These are phyloP conservation scores for Cylloceria caligata DNA, from an alignment of 2,888 invertebrate genomes.

Conservation along the genomic window DNA sequence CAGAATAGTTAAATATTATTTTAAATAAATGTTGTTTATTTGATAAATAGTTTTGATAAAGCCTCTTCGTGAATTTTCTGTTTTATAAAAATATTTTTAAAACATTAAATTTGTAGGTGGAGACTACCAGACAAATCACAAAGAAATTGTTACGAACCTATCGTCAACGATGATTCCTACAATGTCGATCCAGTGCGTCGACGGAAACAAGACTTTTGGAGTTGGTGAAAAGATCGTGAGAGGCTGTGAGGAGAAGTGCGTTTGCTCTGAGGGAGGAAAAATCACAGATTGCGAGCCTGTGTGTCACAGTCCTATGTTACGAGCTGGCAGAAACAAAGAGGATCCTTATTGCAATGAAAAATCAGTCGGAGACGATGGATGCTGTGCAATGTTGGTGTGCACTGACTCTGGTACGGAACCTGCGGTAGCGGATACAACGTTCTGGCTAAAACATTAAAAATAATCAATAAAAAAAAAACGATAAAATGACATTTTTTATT, in stretches of 20 bases:
- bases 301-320: slow-evolving; percentile 90
- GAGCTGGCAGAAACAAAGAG: slow-evolving; percentile 88
- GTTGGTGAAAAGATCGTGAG: slow-evolving; percentile 90
- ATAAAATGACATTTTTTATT: background rate
- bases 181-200: slow-evolving; percentile 70
- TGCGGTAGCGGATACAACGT: no score
- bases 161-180: slow-evolving; percentile 70
- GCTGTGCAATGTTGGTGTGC: slow-evolving; percentile 90
- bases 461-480: background rate
- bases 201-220: slow-evolving; percentile 84
- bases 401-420: slow-evolving; percentile 86
- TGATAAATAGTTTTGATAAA: no score
- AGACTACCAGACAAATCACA: slow-evolving; percentile 78
- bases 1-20: no score
- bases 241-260: slow-evolving; percentile 92
- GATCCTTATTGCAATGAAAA: slow-evolving; percentile 91
- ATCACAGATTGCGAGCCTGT: slow-evolving; percentile 89
- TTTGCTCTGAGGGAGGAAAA: slow-evolving; percentile 88
- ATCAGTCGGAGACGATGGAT: slow-evolving; percentile 89
- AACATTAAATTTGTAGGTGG: slow-evolving; percentile 72
- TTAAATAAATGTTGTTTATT: no score
- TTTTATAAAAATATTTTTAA: background rate
- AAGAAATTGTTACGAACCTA: slow-evolving; percentile 73
- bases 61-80: background rate
- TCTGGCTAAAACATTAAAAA: slow-evolving; percentile 6